Percentiles rank a stretch among this genome's conserved stretches.
Conservation (phyloP, 2,888 invertebrate genomes). For the Eupithecia vulgata region DNA sequence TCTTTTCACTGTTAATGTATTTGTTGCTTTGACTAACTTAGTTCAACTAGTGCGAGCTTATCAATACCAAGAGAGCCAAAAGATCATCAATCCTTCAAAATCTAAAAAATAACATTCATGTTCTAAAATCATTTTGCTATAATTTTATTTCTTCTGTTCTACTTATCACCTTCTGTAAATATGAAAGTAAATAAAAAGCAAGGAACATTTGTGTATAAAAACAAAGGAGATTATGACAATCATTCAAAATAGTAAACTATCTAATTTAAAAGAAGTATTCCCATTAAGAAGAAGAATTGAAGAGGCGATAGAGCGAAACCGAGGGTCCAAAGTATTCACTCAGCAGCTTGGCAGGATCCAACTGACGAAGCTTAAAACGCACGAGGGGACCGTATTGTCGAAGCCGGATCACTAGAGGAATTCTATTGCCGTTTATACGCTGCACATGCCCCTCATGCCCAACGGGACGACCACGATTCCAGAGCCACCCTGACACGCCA, state of each 20-base stretch:
- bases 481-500: too few species aligned
- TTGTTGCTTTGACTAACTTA: constrained; percentile 94
- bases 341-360: too few species aligned
- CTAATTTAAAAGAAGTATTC: too few species aligned
- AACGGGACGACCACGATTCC: too few species aligned
- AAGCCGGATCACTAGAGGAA: too few species aligned
- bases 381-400: too few species aligned
- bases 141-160: neutral
- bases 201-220: neutral
- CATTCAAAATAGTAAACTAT: neutral
- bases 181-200: neutral
- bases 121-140: neutral
- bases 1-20: constrained; percentile 97
- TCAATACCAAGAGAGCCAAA: constrained; percentile 48
- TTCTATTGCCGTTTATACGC: too few species aligned
- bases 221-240: neutral
- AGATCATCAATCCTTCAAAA: neutral
- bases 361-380: too few species aligned
- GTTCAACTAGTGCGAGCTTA: constrained; percentile 91
- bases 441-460: too few species aligned
- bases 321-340: too few species aligned
- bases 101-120: neutral
- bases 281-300: too few species aligned
- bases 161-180: neutral
- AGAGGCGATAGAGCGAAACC: too few species aligned